Conservation (phyloP, 1,140 invertebrate species). For the Alviniconcha marisindica region DNA sequence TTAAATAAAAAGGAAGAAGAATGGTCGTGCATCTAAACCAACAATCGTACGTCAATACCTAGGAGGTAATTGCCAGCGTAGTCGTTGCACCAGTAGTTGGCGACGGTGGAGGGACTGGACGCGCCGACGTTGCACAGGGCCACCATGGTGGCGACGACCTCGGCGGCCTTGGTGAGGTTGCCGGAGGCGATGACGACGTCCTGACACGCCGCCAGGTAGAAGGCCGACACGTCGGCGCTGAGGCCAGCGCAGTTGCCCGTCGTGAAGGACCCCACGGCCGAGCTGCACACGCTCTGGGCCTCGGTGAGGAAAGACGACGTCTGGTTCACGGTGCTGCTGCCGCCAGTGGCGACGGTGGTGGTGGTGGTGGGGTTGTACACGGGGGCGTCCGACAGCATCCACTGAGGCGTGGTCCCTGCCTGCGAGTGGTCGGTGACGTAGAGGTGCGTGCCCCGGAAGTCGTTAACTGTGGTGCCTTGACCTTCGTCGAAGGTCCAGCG, state of each 20-base stretch:
- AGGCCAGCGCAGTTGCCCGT: neutral
- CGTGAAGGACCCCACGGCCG: neutral
- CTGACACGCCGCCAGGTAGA: slow-evolving; percentile 14
- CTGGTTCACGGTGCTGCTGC: neutral
- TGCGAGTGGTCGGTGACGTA: neutral
- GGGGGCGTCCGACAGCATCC: slow-evolving; percentile 7
- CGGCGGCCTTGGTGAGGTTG: slow-evolving; percentile 19
- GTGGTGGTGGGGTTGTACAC: neutral
- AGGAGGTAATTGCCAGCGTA: slow-evolving; percentile 18
- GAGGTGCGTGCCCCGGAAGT: slow-evolving; percentile 14
- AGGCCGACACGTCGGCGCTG: neutral
- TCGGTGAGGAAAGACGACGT: neutral
- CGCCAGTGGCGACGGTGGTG: too few species aligned
- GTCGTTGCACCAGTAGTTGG: slow-evolving; percentile 19
- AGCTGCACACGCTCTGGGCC: neutral
- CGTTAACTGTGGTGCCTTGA: neutral
- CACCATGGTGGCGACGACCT: neutral
- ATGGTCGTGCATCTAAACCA: too few species aligned
- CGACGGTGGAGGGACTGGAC: neutral
- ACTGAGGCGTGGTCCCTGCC: slow-evolving; percentile 8
- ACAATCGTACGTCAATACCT: too few species aligned
- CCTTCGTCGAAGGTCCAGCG: slow-evolving; percentile 10
- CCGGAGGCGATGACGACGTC: neutral
- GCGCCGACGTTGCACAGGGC: slow-evolving; percentile 3
- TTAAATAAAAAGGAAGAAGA: too few species aligned